Evolutionary conservation across 2,888 invertebrate genomes (phyloP).

Genomic region (Graphium colonna): DNA sequence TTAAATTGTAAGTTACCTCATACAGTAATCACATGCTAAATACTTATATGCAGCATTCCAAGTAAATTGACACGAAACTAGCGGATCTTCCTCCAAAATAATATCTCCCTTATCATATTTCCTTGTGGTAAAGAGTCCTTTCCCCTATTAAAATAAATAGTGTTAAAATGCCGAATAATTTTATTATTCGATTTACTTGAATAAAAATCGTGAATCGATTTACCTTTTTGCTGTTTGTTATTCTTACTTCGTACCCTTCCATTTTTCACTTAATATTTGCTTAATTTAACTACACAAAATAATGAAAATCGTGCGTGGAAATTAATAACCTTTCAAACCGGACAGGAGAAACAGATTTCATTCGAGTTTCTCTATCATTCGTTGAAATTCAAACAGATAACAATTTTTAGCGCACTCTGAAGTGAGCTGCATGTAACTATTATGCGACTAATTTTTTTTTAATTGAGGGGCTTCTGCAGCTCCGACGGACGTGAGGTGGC

Average conservation of each 20-base stretch:
- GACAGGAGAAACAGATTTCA: no score
- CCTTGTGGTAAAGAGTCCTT: slow-evolving; percentile 88
- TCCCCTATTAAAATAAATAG: slow-evolving; percentile 83
- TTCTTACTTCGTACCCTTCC: slow-evolving; percentile 65
- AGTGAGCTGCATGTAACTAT: no score
- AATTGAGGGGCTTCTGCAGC: no score
- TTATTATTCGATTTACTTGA: background rate
- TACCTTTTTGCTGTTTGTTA: slow-evolving; percentile 65
- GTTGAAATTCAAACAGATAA: no score
- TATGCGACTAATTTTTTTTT: no score
- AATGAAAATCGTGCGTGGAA: background rate
- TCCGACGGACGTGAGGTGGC: no score
- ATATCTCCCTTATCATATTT: slow-evolving; percentile 85
- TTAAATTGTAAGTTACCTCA: no score
- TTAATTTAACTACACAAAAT: background rate
- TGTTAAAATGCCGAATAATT: background rate
- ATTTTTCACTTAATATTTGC: slow-evolving; percentile 34
- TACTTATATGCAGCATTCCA: slow-evolving; percentile 96
- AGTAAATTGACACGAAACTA: slow-evolving; percentile 94
- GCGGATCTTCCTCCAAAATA: slow-evolving; percentile 93
- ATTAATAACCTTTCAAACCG: background rate
- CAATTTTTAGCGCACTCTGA: no score
- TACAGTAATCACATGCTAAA: slow-evolving; percentile 93
- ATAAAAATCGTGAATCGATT: slow-evolving; percentile 13
- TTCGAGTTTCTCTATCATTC: no score